Percentiles rank a stretch among this genome's conserved stretches.
phyloP scores from a whole-genome alignment of 2,797 vertebrate species.

The Labroides dimidiatus region DNA sequence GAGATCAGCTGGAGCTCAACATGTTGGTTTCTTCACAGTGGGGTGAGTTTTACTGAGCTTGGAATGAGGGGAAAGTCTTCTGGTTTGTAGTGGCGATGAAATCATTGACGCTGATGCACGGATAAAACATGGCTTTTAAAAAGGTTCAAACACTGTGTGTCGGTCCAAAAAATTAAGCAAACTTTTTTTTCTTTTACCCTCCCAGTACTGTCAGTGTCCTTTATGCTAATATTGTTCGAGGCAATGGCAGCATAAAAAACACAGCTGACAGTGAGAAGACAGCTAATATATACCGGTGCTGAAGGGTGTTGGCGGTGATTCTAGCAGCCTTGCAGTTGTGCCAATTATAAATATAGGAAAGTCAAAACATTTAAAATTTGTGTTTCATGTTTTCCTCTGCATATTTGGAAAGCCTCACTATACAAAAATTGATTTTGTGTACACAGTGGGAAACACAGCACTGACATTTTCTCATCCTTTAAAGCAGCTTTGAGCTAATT shows the following conservation, averaged over 20 bases:
- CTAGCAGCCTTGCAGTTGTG: neutral
- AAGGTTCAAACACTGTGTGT: neutral
- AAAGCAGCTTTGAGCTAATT: neutral
- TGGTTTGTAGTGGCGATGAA: conserved; percentile 6
- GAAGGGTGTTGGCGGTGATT: neutral
- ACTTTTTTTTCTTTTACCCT: too few species aligned
- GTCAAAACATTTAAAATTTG: neutral
- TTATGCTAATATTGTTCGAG: neutral
- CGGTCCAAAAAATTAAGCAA: too few species aligned
- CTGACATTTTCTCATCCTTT: neutral
- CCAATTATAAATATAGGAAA: conserved; percentile 8
- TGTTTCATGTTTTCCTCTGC: neutral
- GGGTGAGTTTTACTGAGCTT: conserved; percentile 27
- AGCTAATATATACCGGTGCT: neutral
- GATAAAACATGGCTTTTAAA: neutral
- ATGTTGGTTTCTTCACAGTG: conserved; percentile 39
- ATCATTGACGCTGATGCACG: neutral
- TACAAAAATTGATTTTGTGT: neutral
- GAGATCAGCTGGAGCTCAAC: conserved; percentile 58
- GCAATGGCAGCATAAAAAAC: neutral
- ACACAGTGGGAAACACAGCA: neutral
- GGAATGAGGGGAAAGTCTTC: conserved; percentile 9
- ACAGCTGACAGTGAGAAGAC: neutral
- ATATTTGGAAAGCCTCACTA: conserved; percentile 1
- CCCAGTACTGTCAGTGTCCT: neutral